Evolutionary conservation across 2,797 vertebrate species (phyloP), one percentile per base, ranked within the genome.

Genomic region (Amphiprion clarkii): DNA sequence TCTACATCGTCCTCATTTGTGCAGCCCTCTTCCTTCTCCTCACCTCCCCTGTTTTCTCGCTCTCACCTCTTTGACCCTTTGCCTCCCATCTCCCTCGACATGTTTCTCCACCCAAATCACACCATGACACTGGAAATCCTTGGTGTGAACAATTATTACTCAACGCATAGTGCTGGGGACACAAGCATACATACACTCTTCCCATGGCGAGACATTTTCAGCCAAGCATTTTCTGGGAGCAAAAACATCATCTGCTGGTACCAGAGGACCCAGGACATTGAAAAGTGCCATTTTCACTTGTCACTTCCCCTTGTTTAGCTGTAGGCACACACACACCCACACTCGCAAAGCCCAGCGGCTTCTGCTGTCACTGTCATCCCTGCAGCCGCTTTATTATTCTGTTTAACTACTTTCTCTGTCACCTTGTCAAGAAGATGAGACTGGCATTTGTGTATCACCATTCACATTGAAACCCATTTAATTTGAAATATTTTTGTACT

Each of bases 251-350:
- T 65, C 66, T 46, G 40, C 60, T 58, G 27, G 39, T 23, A 46
- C 17, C 64, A 21, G 19, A 59, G 31, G 48, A 76, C 31, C 25
- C 51, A 48, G 42, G 74, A 79, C 67, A 70, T 51, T 85, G 71
- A 78, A 80, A 85, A 71, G 68, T 84, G 62, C 61, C 63, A 73
- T 78, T 85, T 81, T 65, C 57, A 79, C 82, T 74, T 78, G 86
- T 88, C 83, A 81, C 77, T 75, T 87, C 54, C 61, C 60, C 77
- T 78, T 71, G 51, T 89, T 83, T 87, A 72, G 87, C 90, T 86
- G 79, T 40, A 75, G 85, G 85, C 81, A 74, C 66, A 75, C 13
- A 69, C 71, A 78, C 87, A 82, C 86, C 83, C 86, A 82, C 84
- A 67, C 83, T 71, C 71, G 78, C 79, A 59, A 64, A 85, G 83